phyloP scores from a whole-genome alignment of 2,113 vertebrate species.

The Psettodes erumei region DNA sequence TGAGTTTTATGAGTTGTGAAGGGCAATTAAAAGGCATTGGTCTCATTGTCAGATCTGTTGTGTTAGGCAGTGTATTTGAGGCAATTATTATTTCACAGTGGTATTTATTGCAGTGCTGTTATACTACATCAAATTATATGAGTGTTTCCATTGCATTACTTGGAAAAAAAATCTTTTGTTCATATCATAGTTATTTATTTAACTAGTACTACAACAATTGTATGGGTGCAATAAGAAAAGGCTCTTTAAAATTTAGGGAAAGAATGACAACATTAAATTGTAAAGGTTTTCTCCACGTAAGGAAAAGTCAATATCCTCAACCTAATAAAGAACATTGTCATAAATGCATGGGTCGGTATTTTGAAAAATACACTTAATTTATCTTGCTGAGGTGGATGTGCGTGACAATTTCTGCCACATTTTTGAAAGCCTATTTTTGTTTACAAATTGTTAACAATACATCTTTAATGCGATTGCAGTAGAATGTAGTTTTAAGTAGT shows the following conservation, averaged over 20 bases:
- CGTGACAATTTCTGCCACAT: too few relatives aligned
- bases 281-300: conserved; percentile 1
- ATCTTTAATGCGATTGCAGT: too few relatives aligned
- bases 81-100: conserved; percentile 26
- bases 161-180: conserved; percentile 16
- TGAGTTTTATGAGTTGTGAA: conserved; percentile 66
- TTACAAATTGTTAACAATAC: too few relatives aligned
- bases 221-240: conserved; percentile 3
- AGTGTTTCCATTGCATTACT: conserved; percentile 31
- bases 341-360: background rate
- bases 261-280: conserved; percentile 11
- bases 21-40: conserved; percentile 69
- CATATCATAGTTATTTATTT: conserved; percentile 8
- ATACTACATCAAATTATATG: conserved; percentile 29
- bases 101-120: conserved; percentile 34
- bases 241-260: background rate
- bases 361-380: background rate
- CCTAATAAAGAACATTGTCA: background rate
- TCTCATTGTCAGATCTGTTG: conserved; percentile 41
- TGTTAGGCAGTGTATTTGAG: conserved; percentile 39
- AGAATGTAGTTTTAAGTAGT: too few relatives aligned
- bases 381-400: background rate
- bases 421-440: too few relatives aligned
- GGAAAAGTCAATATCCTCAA: background rate
- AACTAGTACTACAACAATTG: background rate